Evolutionary conservation across 2,888 invertebrate species (phyloP), one percentile per base, ranked within the genome.

Genomic region (Craniophora ligustri): DNA sequence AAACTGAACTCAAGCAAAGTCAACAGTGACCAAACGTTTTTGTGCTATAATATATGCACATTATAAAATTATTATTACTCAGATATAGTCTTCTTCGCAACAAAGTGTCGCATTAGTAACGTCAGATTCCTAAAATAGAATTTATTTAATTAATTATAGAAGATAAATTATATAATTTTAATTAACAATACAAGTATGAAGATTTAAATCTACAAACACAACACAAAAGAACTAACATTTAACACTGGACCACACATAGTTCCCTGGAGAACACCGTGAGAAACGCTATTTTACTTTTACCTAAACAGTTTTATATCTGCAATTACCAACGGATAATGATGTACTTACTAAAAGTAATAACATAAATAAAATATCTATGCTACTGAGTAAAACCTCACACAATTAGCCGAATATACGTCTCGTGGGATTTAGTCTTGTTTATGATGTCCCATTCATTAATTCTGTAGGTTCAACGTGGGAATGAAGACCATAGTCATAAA

Each of bases 391-490:
- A 40, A 47, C 15, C 11, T 32, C 14, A 35, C n/a, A 44, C 45
- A 57, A 67, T 68, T 54, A 65, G 14, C 28, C 30, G 26, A 67
- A 59, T 34, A 50, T 40, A 34, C 34, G 30, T 57, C 53, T 67
- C 54, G 50, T 65, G 50, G 38, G 65, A 60, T 38, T 46, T 50
- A 26, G 34, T 23, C 11, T 28, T 49, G 39, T 56, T 34, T 56
- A 54, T 39, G 42, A 45, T 55, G 54, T 11, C 40, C 41, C 65
- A 67, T 71, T 65, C 70, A 70, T 59, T 23, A 44, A 51, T 51
- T 42, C 51, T 41, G 45, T 48, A 41, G 50, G 30, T 48, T 46
- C 1, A 31, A 50, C 62, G 71, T 66, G 62, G 57, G 62, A 67
- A 66, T 30, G 36, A 11, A 67, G 50, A 62, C 31, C 44, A 56